Percentiles rank a stretch among this genome's conserved stretches.
phyloP scores from a whole-genome alignment of 2,113 vertebrate genomes.

The Polypterus senegalus region DNA sequence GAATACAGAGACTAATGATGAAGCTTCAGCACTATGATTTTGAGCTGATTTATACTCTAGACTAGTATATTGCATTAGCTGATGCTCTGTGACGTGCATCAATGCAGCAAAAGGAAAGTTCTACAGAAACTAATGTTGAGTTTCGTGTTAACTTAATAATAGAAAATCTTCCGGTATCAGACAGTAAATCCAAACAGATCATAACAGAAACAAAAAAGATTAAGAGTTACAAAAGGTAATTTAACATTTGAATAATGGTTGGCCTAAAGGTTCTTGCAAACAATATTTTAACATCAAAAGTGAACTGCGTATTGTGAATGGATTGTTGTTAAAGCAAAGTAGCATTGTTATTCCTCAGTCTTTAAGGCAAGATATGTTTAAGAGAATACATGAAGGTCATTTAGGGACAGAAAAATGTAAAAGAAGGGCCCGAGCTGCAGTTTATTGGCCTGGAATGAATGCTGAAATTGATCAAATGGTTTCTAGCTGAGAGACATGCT shows the following conservation, averaged over 20 bases:
- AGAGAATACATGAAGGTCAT: conserved; percentile 13
- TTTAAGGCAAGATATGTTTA: background rate
- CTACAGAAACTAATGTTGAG: no score
- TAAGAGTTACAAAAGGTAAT: background rate
- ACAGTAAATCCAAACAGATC: no score
- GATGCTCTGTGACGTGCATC: no score
- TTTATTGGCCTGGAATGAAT: conserved; percentile 20
- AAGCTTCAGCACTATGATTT: no score
- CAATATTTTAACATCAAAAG: conserved; percentile 12
- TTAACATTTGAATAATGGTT: conserved; percentile 10
- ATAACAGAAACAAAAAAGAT: no score
- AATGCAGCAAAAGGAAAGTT: no score
- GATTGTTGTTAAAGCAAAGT: conserved; percentile 9
- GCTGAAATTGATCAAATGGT: conserved; percentile 15
- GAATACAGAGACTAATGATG: no score
- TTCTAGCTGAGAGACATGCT: conserved; percentile 14
- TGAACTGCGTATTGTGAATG: conserved; percentile 11
- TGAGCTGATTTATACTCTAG: no score
- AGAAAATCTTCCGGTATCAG: no score
- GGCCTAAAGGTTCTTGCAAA: conserved; percentile 5
- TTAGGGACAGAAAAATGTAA: conserved; percentile 14
- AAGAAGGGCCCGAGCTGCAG: conserved; percentile 8
- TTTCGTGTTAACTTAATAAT: no score
- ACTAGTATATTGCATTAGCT: no score
- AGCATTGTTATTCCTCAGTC: conserved; percentile 11